These are phyloP conservation scores for Anabacerthia variegaticeps DNA, from an alignment of 2,797 vertebrate genomes.

Conservation along the genomic window DNA sequence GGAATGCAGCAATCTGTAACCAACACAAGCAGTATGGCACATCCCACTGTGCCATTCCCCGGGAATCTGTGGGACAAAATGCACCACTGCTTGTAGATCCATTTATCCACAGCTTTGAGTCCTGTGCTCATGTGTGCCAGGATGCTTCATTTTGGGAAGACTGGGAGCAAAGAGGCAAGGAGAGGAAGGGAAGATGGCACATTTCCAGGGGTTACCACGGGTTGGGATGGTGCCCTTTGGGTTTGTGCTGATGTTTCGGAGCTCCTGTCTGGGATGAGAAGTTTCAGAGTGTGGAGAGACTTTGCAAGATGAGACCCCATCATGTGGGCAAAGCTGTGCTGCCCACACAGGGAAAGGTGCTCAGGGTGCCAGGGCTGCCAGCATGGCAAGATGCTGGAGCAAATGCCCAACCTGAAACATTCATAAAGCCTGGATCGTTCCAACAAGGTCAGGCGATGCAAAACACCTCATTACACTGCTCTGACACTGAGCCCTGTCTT, in stretches of 20 bases:
- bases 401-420: not conserved
- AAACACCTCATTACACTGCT: slow-evolving; percentile 63
- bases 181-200: rapidly evolving
- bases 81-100: rapidly evolving
- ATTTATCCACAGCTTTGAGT: not conserved
- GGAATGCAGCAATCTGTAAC: not conserved
- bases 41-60: not conserved
- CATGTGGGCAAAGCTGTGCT: rapidly evolving
- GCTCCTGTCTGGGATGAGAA: rapidly evolving
- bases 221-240: rapidly evolving
- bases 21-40: rapidly evolving
- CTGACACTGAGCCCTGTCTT: slow-evolving; percentile 44
- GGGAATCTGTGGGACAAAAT: not conserved
- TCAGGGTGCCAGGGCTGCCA: not conserved
- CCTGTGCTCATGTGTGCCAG: not conserved
- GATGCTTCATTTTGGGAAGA: not conserved
- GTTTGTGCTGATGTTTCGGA: rapidly evolving
- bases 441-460: slow-evolving; percentile 60
- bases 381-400: slow-evolving; percentile 12
- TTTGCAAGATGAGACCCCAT: rapidly evolving
- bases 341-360: not conserved
- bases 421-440: not conserved
- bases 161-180: rapidly evolving
- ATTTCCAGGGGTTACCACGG: rapidly evolving
- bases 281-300: rapidly evolving